Conservation (phyloP, 2,113 vertebrate genomes). For the Diadophis punctatus region DNA sequence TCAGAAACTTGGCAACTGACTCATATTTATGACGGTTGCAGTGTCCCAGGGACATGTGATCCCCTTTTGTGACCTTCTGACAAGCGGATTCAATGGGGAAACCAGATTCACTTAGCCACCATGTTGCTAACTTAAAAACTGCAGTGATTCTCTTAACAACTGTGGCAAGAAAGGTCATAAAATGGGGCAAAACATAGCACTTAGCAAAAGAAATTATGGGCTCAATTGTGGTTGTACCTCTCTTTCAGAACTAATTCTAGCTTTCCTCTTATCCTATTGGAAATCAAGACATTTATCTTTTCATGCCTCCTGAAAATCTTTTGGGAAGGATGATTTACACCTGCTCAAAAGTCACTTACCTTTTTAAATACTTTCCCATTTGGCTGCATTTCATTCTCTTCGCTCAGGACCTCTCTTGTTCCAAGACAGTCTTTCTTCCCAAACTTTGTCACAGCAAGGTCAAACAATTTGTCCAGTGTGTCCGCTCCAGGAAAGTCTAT, state of each 20-base stretch:
- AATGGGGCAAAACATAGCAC: neutral
- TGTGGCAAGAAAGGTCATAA: neutral
- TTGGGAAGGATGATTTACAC: neutral
- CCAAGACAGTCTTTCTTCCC: conserved; percentile 82
- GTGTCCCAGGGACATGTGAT: neutral
- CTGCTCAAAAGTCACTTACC: conserved; percentile 67
- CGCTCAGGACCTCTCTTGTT: conserved; percentile 84
- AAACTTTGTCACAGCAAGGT: conserved; percentile 81
- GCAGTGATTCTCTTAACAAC: neutral
- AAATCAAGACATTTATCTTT: neutral
- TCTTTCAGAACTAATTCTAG: neutral
- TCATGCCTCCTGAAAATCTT: neutral
- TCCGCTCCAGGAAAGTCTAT: conserved; percentile 87
- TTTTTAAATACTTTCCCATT: conserved; percentile 97
- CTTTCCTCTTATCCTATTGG: neutral
- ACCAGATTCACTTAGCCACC: neutral
- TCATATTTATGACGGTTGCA: neutral
- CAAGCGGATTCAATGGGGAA: neutral
- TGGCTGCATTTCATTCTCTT: conserved; percentile 91
- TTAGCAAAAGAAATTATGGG: neutral
- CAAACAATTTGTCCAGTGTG: conserved; percentile 91
- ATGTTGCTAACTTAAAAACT: neutral
- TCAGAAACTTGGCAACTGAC: neutral
- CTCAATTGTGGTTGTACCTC: neutral
- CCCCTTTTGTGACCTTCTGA: neutral